Conservation (phyloP, 2,113 vertebrate species). For the Antennarius striatus region DNA sequence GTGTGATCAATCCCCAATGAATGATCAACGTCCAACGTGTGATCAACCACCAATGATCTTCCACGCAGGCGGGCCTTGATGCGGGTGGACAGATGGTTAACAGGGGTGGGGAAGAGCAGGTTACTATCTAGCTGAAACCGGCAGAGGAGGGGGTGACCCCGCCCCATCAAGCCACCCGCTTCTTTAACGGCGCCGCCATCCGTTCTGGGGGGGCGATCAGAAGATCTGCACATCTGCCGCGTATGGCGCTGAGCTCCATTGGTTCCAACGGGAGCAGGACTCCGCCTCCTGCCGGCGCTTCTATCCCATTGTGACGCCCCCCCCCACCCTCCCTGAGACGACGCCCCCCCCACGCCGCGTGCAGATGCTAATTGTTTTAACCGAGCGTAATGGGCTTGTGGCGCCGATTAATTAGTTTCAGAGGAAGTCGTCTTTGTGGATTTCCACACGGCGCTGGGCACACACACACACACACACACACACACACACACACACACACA, state of each 20-base stretch:
- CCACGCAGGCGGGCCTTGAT: conserved; percentile 58
- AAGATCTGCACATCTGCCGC: conserved; percentile 60
- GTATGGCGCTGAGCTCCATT: conserved; percentile 52
- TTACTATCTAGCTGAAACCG: conserved; percentile 63
- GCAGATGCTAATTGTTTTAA: conserved; percentile 80
- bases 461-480: conserved; percentile 17
- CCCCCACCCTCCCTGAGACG: conserved; percentile 49
- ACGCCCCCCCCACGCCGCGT: conserved; percentile 60
- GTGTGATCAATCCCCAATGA: no score
- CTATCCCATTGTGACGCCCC: conserved; percentile 64
- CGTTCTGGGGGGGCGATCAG: conserved; percentile 7
- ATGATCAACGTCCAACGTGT: no score
- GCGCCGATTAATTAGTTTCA: conserved; percentile 78
- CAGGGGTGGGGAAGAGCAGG: conserved; percentile 66
- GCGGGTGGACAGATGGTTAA: conserved; percentile 73
- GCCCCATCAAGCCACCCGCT: conserved; percentile 2
- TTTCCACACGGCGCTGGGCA: conserved; percentile 70
- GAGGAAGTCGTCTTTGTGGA: conserved; percentile 74
- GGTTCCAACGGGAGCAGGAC: conserved; percentile 41
- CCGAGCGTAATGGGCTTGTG: conserved; percentile 77
- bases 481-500: conserved; percentile 1
- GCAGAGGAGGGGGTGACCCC: conserved; percentile 28
- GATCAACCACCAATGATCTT: conserved; percentile 26
- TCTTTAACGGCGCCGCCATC: not conserved
- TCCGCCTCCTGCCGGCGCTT: conserved; percentile 48